A percentile compares a stretch with the other conserved stretches of the same genome.
Conservation (phyloP, 2,113 vertebrate species). For the Phocoena phocoena region DNA sequence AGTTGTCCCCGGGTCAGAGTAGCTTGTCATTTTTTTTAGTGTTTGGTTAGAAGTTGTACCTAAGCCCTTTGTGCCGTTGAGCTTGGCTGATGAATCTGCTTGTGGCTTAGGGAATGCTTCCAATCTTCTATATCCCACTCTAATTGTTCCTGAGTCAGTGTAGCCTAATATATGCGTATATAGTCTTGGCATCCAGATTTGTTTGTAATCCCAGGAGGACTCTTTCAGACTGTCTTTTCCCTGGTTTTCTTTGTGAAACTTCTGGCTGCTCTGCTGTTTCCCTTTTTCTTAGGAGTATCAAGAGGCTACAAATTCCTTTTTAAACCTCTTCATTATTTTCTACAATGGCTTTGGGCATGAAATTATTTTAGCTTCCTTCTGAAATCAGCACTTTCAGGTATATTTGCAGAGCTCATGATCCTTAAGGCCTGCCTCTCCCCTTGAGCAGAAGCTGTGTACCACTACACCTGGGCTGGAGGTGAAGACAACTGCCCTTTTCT, state of each 20-base stretch:
- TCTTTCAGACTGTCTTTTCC: not conserved
- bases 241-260: not conserved
- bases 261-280: not conserved
- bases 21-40: not conserved
- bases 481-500: not conserved
- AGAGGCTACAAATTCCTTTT: not conserved
- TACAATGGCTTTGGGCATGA: not conserved
- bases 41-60: not conserved
- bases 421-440: not conserved
- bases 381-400: not conserved
- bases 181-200: not conserved
- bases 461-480: too few relatives aligned
- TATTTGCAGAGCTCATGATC: not conserved
- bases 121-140: not conserved
- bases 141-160: not conserved
- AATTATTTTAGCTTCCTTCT: not conserved
- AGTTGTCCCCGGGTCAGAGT: not conserved
- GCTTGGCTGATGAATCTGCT: not conserved
- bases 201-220: not conserved
- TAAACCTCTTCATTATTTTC: not conserved
- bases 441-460: not conserved
- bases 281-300: not conserved
- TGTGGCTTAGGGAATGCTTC: not conserved
- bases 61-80: not conserved
- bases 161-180: not conserved